Conservation (phyloP, 2,113 vertebrate genomes). For the Corvus hawaiiensis region DNA sequence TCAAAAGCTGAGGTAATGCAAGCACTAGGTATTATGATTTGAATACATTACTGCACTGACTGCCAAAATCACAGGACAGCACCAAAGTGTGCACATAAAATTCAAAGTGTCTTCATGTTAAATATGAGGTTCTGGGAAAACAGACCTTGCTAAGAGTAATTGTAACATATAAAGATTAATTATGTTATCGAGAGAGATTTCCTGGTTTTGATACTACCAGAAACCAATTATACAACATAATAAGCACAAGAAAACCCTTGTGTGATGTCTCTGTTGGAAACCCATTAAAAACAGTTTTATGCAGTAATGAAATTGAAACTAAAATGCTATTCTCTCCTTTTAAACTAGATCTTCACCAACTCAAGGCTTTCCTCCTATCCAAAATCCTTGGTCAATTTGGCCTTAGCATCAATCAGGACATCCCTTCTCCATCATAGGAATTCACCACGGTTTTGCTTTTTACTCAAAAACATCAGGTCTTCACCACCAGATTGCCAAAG, state of each 20-base stretch:
- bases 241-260: background rate
- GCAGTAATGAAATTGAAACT: background rate
- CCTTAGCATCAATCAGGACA: background rate
- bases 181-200: background rate
- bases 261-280: background rate
- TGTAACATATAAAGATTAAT: background rate
- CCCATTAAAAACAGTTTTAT: background rate
- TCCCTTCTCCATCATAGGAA: background rate
- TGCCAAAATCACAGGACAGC: background rate
- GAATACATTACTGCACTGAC: background rate
- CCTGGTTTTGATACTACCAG: background rate
- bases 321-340: background rate
- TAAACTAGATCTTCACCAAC: background rate
- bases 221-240: background rate
- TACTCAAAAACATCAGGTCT: background rate
- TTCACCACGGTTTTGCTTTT: background rate
- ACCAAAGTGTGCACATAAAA: accelerated
- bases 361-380: background rate
- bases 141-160: background rate
- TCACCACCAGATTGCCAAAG: background rate
- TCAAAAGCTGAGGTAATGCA: background rate
- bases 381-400: background rate
- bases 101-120: background rate
- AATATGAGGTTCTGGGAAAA: background rate
- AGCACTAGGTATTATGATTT: background rate